Conservation (phyloP, 2,888 invertebrate species). For the Agrochola lota region DNA sequence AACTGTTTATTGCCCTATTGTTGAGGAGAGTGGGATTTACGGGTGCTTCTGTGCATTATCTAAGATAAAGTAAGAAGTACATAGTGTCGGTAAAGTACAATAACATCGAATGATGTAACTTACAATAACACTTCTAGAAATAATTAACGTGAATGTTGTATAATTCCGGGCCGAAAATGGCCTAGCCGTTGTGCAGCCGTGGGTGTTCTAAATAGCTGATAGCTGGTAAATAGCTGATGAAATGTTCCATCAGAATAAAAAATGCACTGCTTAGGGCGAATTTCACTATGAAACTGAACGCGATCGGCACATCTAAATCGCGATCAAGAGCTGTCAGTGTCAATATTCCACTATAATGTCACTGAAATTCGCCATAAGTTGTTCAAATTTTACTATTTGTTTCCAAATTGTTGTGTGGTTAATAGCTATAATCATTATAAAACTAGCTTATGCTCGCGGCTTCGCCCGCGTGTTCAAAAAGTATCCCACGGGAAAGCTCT, state of each 20-base stretch:
- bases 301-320: too few relatives aligned
- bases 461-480: too few relatives aligned
- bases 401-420: too few relatives aligned
- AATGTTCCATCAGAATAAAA: neutral
- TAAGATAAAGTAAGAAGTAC: conserved; percentile 25
- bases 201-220: too few relatives aligned
- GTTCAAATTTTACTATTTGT: neutral
- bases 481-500: too few relatives aligned
- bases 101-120: conserved; percentile 13
- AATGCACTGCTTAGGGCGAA: neutral
- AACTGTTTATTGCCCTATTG: conserved; percentile 30
- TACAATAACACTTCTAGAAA: neutral
- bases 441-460: too few relatives aligned
- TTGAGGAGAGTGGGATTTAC: conserved; percentile 27
- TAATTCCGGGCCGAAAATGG: neutral
- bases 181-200: neutral
- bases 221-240: too few relatives aligned
- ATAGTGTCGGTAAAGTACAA: neutral
- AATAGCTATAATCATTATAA: neutral
- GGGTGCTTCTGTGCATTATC: conserved; percentile 52
- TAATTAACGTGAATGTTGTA: neutral
- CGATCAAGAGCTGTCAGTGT: too few relatives aligned
- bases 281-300: neutral
- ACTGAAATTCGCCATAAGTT: too few relatives aligned
- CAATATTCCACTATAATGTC: too few relatives aligned